Evolutionary conservation across 2,113 vertebrate genomes (phyloP).

Genomic region (Hymenochirus boettgeri): DNA sequence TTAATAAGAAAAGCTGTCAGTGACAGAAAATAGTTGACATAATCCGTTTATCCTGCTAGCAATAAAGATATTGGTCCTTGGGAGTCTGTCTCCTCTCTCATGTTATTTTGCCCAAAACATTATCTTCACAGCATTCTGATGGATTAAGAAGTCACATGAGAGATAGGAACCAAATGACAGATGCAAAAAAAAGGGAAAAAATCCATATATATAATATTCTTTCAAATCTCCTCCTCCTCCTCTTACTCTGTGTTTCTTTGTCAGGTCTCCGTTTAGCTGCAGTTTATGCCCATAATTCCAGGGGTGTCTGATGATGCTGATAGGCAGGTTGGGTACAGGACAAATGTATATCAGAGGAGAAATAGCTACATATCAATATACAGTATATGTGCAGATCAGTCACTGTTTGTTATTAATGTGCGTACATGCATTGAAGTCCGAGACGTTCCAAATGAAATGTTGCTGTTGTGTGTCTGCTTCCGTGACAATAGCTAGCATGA

Average conservation of each 20-base stretch:
- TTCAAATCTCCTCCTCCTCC: conserved; percentile 28
- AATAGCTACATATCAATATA: not conserved
- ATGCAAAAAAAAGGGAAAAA: conserved; percentile 79
- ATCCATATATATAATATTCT: conserved; percentile 32
- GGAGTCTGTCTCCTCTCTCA: conserved; percentile 99
- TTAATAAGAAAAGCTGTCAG: conserved; percentile 99
- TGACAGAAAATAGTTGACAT: conserved; percentile 99
- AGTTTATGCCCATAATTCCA: conserved; percentile 31
- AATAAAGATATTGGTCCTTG: conserved; percentile 99
- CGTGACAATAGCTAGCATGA: too few species aligned
- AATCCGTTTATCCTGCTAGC: conserved; percentile 99
- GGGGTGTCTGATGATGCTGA: conserved; percentile 11
- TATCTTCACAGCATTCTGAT: conserved; percentile 99
- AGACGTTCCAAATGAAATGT: too few species aligned
- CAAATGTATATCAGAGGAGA: not conserved
- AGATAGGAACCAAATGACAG: conserved; percentile 99
- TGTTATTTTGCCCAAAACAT: conserved; percentile 99
- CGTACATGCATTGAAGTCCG: too few species aligned
- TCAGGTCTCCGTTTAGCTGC: conserved; percentile 28
- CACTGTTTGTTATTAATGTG: not conserved
- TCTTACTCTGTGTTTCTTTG: conserved; percentile 35
- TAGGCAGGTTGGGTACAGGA: conserved; percentile 7
- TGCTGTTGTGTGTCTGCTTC: too few species aligned
- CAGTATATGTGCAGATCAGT: not conserved
- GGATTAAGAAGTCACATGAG: conserved; percentile 99